Evolutionary conservation across 2,113 vertebrate genomes (phyloP), one percentile per base, ranked within the genome.

Genomic region (Glaucidium brasilianum): DNA sequence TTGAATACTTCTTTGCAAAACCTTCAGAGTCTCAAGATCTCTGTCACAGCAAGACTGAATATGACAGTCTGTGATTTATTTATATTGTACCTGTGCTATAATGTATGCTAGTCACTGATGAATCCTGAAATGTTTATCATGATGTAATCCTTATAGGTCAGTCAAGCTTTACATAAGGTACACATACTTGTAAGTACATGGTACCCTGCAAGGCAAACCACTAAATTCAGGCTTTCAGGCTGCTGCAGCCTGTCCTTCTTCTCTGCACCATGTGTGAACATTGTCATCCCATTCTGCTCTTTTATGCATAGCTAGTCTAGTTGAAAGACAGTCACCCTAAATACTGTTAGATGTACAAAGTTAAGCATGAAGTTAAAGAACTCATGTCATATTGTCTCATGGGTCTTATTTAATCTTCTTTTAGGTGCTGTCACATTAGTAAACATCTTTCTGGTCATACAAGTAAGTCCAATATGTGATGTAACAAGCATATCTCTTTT

Each of bases 231-330:
- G 60, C n/a, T 91, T n/a, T 7, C 64, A 87, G 43, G 60, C n/a
- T 91, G 34, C 59, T 84, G 34, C 19, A 41, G 15, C 21, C 37
- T 30, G 5, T 35, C 59, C n/a, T 50, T 64, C 43, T 47, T 56
- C 43, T 77, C 16, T 83, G 71, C 19, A 20, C 43, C 37, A 21
- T 12, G 19, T 62, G 25, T 34, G 30, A 74, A 34, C 30, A 13
- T 8, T 30, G 11, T 73, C 27, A 19, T 92, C 53, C 15, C 50
- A 20, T 26, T 83, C 67, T 47, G 43, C 62, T 64, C 23, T 62
- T 80, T 23, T 27, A 0, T 14, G 16, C 0, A 0, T 8, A 67
- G 12, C 62, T 47, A 16, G 2, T 60, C 43, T 76, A 27, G 63
- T 1, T 68, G 43, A 85, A 86, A 73, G 53, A 78, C 13, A 43